Conservation (phyloP, 2,113 vertebrate genomes). For the Capreolus pygargus region DNA sequence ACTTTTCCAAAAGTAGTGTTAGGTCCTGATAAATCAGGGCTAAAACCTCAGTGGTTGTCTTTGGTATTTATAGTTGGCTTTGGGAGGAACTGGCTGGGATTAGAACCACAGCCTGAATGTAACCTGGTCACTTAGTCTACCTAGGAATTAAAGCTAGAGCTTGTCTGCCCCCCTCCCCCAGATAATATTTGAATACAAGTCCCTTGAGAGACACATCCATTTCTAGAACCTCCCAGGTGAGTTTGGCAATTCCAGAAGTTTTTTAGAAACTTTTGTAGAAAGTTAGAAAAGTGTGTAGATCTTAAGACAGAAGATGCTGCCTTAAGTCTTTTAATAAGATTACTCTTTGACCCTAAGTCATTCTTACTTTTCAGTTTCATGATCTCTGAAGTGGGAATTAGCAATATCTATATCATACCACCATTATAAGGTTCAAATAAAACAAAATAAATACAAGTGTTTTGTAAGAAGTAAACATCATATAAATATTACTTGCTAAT, state of each 20-base stretch:
- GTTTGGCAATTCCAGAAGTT: neutral
- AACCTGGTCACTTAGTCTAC: neutral
- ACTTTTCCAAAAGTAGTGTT: neutral
- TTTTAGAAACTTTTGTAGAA: neutral
- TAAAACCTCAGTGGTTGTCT: neutral
- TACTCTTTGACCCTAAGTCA: neutral
- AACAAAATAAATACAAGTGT: neutral
- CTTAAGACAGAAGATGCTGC: slow-evolving; percentile 14
- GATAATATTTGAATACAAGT: neutral
- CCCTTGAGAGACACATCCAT: neutral
- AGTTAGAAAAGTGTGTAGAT: neutral
- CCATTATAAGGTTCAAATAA: neutral
- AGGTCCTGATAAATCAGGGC: neutral
- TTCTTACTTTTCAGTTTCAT: neutral
- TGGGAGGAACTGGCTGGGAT: neutral
- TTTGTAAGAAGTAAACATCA: neutral
- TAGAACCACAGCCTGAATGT: neutral
- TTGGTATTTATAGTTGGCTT: neutral
- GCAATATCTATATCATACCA: neutral
- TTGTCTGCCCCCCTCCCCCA: too few species aligned
- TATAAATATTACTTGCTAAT: neutral
- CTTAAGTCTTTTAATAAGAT: neutral
- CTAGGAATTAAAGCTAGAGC: neutral
- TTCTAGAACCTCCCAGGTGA: neutral
- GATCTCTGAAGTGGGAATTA: neutral